phyloP scores from a whole-genome alignment of 1,140 invertebrate genomes.

The Diorhabda elongata region DNA sequence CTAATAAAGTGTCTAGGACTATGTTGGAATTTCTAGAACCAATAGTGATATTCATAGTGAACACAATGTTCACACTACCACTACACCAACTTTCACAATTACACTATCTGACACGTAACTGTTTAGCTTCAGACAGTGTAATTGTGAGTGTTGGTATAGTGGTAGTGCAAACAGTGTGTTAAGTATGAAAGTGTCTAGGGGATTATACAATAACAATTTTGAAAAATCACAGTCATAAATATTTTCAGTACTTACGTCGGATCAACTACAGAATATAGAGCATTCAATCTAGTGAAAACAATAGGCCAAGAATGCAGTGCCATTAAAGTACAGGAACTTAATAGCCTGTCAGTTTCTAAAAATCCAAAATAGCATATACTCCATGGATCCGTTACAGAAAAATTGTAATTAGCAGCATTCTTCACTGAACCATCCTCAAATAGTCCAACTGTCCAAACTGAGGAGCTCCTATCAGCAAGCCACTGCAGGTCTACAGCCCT shows the following conservation, averaged over 20 bases:
- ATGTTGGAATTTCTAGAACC: too few species aligned
- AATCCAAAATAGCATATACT: slow-evolving; percentile 81
- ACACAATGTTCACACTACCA: too few species aligned
- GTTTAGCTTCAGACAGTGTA: too few species aligned
- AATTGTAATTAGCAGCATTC: slow-evolving; percentile 33
- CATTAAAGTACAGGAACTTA: slow-evolving; percentile 79
- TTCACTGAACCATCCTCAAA: slow-evolving; percentile 39
- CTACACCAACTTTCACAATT: too few species aligned
- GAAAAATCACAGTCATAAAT: not conserved
- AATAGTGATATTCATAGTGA: too few species aligned
- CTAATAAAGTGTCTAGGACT: too few species aligned
- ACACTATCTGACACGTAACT: too few species aligned
- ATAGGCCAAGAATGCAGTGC: slow-evolving; percentile 92
- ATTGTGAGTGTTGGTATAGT: too few species aligned
- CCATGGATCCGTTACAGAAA: slow-evolving; percentile 72
- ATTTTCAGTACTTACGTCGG: slow-evolving; percentile 69
- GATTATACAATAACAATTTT: too few species aligned
- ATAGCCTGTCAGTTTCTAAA: slow-evolving; percentile 65
- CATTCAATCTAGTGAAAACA: slow-evolving; percentile 84
- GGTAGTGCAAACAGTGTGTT: too few species aligned
- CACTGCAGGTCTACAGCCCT: slow-evolving; percentile 84
- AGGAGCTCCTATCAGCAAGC: slow-evolving; percentile 86
- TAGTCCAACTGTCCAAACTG: slow-evolving; percentile 78
- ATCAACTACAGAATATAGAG: slow-evolving; percentile 89
- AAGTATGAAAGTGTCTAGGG: too few species aligned